A percentile compares a stretch with the other conserved stretches of the same genome.
phyloP scores from a whole-genome alignment of 2,797 vertebrate genomes.

The Sebastes itinus region DNA sequence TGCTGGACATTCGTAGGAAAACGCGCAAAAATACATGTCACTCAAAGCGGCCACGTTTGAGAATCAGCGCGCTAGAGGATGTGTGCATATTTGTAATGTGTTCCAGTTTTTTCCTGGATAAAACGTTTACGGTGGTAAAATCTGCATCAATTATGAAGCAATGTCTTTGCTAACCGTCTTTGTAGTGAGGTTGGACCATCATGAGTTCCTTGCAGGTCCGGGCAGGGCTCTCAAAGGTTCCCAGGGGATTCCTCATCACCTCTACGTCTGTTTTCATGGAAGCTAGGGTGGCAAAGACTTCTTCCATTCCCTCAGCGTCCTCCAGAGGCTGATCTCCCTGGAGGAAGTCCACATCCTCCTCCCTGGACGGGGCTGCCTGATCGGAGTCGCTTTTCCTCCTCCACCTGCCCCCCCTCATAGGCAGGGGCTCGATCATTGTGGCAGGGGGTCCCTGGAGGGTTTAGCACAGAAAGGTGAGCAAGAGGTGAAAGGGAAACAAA shows the following conservation, averaged over 20 bases:
- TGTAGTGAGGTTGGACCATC: conserved; percentile 86
- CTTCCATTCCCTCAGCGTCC: conserved; percentile 88
- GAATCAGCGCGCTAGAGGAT: neutral
- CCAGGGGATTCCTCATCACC: conserved; percentile 86
- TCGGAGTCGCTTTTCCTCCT: conserved; percentile 72
- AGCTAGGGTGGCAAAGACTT: conserved; percentile 88
- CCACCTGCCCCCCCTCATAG: conserved; percentile 76
- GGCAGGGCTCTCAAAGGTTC: conserved; percentile 89
- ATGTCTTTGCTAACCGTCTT: conserved; percentile 83
- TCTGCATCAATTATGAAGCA: neutral
- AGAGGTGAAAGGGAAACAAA: neutral
- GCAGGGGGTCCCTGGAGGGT: conserved; percentile 84
- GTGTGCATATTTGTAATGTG: neutral
- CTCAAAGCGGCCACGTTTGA: too few relatives aligned
- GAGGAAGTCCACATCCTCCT: conserved; percentile 64
- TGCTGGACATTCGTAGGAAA: too few relatives aligned
- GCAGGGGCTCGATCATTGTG: conserved; percentile 77
- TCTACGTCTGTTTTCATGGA: conserved; percentile 91
- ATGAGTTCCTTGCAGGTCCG: conserved; percentile 90
- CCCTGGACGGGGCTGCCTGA: conserved; percentile 8
- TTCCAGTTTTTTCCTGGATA: neutral
- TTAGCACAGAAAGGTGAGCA: conserved; percentile 12
- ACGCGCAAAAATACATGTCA: too few relatives aligned
- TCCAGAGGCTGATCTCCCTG: conserved; percentile 77
- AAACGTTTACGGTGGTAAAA: neutral